Base-by-base conservation (phyloP, 2,888 invertebrate genomes). In the Nymphalis polychloros region DNA sequence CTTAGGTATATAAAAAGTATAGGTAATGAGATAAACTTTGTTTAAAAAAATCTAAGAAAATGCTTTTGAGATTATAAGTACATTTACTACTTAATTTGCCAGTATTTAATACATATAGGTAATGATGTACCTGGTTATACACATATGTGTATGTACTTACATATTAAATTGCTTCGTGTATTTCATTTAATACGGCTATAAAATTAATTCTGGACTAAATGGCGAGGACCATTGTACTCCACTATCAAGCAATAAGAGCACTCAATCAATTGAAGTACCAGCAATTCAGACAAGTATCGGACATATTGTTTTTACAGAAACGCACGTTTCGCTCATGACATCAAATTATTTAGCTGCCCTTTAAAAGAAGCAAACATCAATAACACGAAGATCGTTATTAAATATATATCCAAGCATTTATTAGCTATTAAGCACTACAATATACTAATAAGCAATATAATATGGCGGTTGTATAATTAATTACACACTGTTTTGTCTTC, bases 221-320 rank as follows among this genome's bases (percentile, higher is more conserved):
- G 3, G 52, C 31, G 46, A 60, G 47, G 47, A 60, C 52, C 52
- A n/a, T 17, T 52, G 17, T 47, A 35, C 53, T 35, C 65, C 27
- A 53, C 19, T 57, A 57, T 57, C 57, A 65, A 55, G 61, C 66
- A 65, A 68, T 70, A 66, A 80, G 80, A 66, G 76, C 80, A 75
- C 82, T 83, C 80, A 72, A 77, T 81, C 81, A 79, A 71, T 73
- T 75, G 66, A 68, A 84, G 79, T 66, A 73, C 55, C 68, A 67
- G 53, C 73, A 72, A 50, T 71, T 72, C 72, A 73, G 16, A 57
- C 35, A 57, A 68, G 46, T 64, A 59, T 60, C 68, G 70, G 27
- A 63, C 60, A 61, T 68, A 65, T 65, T 60, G 59, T 60, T 48
- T 46, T 60, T 52, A 65, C 60, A 27, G 35, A 57, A 41, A 47